A percentile compares a stretch with the other conserved stretches of the same genome.
Evolutionary conservation across 2,113 vertebrate genomes (phyloP).

Genomic region (Nanger granti): DNA sequence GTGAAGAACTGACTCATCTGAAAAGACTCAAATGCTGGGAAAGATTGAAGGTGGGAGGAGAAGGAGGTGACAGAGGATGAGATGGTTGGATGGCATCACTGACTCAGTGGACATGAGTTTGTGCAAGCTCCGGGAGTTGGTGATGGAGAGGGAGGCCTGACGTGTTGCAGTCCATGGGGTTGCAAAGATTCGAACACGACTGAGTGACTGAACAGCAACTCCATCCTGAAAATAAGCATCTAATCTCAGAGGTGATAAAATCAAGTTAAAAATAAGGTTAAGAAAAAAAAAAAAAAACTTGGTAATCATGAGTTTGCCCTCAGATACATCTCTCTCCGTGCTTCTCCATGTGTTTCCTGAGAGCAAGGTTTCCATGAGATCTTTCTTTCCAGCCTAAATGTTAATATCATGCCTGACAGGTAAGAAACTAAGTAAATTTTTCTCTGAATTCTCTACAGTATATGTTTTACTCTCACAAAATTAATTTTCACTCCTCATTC

Average conservation of each 20-base stretch:
- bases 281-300: not conserved
- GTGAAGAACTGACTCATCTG: fast-evolving
- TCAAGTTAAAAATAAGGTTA: not conserved
- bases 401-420: not conserved
- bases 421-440: not conserved
- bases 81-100: not conserved
- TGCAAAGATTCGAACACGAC: fast-evolving
- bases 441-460: not conserved
- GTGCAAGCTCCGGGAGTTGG: not conserved
- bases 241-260: not conserved
- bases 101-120: not conserved
- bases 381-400: not conserved
- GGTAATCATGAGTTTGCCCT: not conserved
- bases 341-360: not conserved
- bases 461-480: not conserved
- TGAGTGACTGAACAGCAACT: not conserved
- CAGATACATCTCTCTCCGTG: not conserved
- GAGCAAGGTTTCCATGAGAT: not conserved
- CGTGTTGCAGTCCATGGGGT: not conserved
- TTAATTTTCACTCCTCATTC: not conserved
- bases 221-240: not conserved
- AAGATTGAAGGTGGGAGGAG: not conserved
- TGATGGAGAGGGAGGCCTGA: not conserved
- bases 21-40: not conserved
- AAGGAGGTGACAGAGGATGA: not conserved